Evolutionary conservation across 2,888 invertebrate genomes (phyloP).

Genomic region (Thelaira solivaga): DNA sequence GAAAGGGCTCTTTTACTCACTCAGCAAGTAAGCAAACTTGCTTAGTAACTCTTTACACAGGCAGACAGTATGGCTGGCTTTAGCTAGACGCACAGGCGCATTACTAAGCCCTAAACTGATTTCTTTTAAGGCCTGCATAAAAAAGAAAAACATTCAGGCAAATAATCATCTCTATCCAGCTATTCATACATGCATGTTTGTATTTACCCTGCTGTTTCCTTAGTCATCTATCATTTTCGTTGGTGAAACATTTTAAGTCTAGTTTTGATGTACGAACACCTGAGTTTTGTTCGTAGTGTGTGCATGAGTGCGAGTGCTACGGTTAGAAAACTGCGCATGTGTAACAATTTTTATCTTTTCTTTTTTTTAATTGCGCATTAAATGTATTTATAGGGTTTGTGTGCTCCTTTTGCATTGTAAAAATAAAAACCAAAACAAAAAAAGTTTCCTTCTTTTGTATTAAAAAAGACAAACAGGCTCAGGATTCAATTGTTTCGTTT

Average conservation of each 20-base stretch:
- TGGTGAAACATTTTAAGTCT: slow-evolving; percentile 30
- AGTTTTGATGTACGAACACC: slow-evolving; percentile 42
- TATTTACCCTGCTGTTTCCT: slow-evolving; percentile 51
- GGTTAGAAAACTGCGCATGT: slow-evolving; percentile 56
- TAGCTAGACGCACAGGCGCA: slow-evolving; percentile 52
- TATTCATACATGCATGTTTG: neutral
- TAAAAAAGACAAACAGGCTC: slow-evolving; percentile 2
- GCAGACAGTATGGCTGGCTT: slow-evolving; percentile 10
- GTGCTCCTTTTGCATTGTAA: neutral
- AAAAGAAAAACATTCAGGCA: neutral
- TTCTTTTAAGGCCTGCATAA: neutral
- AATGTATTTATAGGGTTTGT: slow-evolving; percentile 50
- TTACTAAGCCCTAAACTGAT: slow-evolving; percentile 36
- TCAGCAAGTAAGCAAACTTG: neutral
- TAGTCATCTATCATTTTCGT: slow-evolving; percentile 47
- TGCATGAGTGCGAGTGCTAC: slow-evolving; percentile 31
- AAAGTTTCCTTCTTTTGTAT: slow-evolving; percentile 11
- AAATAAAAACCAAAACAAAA: too few species aligned
- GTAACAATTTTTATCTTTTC: too few species aligned
- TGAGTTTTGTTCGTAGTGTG: neutral
- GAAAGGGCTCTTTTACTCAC: too few species aligned
- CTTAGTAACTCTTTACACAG: slow-evolving; percentile 15
- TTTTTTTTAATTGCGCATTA: slow-evolving; percentile 56
- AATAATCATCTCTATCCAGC: neutral
- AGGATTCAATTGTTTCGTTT: too few species aligned